Evolutionary conservation across 2,888 invertebrate genomes (phyloP).

Genomic region (Lepas anatifera): DNA sequence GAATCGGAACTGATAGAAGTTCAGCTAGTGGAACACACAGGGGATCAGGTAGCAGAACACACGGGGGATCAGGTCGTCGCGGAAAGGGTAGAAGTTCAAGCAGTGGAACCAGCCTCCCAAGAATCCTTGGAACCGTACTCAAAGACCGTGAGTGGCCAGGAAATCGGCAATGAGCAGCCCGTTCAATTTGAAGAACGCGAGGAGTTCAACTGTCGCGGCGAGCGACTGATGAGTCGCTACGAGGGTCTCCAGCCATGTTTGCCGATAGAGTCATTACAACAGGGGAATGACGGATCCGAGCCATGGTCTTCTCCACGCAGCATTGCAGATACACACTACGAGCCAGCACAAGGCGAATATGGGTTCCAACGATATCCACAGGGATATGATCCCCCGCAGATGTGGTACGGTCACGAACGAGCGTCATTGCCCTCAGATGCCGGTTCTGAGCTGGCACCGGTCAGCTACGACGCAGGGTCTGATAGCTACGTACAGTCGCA

Average conservation of each 20-base stretch:
- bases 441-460: neutral
- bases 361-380: constrained; percentile 1
- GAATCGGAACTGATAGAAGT: no score
- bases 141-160: neutral
- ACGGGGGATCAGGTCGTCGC: neutral
- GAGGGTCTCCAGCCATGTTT: neutral
- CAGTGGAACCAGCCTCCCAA: neutral
- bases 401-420: constrained; percentile 2
- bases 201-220: neutral
- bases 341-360: neutral
- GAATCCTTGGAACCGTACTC: neutral
- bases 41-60: no score
- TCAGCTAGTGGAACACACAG: no score
- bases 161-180: neutral
- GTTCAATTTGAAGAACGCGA: neutral
- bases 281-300: neutral
- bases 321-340: neutral
- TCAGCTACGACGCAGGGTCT: neutral
- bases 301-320: neutral
- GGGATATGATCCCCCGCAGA: constrained; percentile 1
- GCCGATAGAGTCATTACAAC: neutral
- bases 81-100: neutral
- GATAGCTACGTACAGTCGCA: neutral
- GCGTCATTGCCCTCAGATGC: neutral
- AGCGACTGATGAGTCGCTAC: constrained; percentile 1